These are phyloP conservation scores for Parnassius orleans DNA, from an alignment of 2,888 invertebrate species.

Conservation along the genomic window DNA sequence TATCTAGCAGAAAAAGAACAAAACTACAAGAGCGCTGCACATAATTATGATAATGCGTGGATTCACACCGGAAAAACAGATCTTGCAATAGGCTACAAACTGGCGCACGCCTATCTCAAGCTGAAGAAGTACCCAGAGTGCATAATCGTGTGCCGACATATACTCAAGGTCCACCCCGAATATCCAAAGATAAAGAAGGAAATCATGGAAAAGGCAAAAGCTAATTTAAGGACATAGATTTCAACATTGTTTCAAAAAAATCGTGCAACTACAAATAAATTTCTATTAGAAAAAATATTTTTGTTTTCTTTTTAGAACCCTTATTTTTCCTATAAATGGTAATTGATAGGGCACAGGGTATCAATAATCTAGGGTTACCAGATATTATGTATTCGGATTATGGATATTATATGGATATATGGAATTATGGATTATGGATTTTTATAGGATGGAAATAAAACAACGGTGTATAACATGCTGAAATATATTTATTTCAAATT, in stretches of 20 bases:
- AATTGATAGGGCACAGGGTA: too few species aligned
- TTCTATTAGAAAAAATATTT: too few species aligned
- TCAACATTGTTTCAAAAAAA: neutral
- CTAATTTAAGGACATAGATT: conserved; percentile 84
- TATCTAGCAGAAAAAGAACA: conserved; percentile 95
- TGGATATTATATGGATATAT: too few species aligned
- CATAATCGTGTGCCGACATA: conserved; percentile 92
- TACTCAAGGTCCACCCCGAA: conserved; percentile 90
- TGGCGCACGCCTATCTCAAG: conserved; percentile 95
- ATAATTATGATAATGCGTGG: conserved; percentile 94
- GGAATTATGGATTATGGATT: too few species aligned
- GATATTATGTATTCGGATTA: too few species aligned
- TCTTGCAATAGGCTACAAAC: conserved; percentile 93
- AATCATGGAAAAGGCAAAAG: conserved; percentile 93
- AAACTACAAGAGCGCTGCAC: conserved; percentile 91
- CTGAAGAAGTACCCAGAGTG: conserved; percentile 93
- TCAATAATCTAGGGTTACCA: too few species aligned
- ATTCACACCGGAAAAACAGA: conserved; percentile 89
- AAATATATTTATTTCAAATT: conserved; percentile 55
- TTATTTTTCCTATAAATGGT: too few species aligned
- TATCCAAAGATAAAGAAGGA: conserved; percentile 96
- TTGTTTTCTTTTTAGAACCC: too few species aligned
- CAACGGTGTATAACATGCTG: conserved; percentile 49
- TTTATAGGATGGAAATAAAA: conserved; percentile 45
- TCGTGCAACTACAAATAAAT: too few species aligned